Percentiles rank a stretch among this genome's conserved stretches.
Conservation (phyloP, 2,888 invertebrate species). For the Odontothrips loti region DNA sequence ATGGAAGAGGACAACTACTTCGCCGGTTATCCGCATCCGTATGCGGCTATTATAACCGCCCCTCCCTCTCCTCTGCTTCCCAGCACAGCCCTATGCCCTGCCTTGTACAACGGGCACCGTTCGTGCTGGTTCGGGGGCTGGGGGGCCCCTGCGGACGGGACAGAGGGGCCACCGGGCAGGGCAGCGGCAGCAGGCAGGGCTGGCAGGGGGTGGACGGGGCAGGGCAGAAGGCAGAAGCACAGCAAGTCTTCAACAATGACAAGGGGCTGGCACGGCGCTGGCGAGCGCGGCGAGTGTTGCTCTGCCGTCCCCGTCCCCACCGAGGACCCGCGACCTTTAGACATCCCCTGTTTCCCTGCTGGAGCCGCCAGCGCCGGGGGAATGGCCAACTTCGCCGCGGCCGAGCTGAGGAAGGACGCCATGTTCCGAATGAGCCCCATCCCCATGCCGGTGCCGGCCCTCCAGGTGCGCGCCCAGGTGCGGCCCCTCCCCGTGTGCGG, state of each 20-base stretch:
- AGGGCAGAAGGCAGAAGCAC: not conserved
- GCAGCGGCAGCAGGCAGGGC: not conserved
- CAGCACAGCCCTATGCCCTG: no score
- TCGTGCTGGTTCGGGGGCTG: not conserved
- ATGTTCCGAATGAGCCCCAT: conserved; percentile 3
- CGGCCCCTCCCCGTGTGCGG: not conserved
- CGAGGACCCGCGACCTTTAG: not conserved
- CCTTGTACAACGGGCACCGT: not conserved
- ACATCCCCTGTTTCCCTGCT: no score
- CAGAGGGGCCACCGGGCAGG: no score
- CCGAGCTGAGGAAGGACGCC: not conserved
- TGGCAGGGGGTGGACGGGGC: not conserved
- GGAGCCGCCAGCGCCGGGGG: not conserved
- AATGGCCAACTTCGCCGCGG: conserved; percentile 1
- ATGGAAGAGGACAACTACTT: no score
- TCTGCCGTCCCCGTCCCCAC: not conserved
- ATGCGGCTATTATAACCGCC: not conserved
- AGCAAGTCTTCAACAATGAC: not conserved
- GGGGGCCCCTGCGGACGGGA: no score
- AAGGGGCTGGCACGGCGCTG: not conserved
- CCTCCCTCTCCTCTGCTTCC: no score
- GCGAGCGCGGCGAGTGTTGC: not conserved
- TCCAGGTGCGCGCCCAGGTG: not conserved
- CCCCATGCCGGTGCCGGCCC: conserved; percentile 1
- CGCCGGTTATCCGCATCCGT: no score